Percentiles rank a stretch among this genome's conserved stretches.
Conservation (phyloP, 2,888 invertebrate genomes). For the Trichacis sp. region DNA sequence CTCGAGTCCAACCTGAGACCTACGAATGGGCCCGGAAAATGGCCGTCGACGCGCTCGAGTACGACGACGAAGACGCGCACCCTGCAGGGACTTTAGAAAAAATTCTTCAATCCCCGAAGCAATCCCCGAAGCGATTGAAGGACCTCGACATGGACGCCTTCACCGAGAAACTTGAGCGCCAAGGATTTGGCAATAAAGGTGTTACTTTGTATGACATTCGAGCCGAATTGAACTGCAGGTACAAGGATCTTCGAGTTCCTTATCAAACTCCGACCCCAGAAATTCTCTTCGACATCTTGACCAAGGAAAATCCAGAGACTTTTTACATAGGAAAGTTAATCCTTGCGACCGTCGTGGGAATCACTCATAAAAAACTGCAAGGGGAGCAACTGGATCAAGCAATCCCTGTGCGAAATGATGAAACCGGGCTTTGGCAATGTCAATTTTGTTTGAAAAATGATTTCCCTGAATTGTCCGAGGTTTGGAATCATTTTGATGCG, state of each 20-base stretch:
- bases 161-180: conserved; percentile 95
- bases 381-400: conserved; percentile 95
- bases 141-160: conserved; percentile 98
- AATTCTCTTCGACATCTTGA: conserved; percentile 93
- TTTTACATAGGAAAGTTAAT: conserved; percentile 92
- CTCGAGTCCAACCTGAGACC: conserved; percentile 98
- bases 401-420: conserved; percentile 94
- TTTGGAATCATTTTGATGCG: conserved; percentile 98
- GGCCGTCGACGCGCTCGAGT: conserved; percentile 99
- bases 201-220: conserved; percentile 97
- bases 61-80: conserved; percentile 96
- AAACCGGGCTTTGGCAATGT: conserved; percentile 96
- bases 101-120: conserved; percentile 93
- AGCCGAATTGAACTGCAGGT: conserved; percentile 92
- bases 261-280: conserved; percentile 86
- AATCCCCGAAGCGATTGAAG: conserved; percentile 92
- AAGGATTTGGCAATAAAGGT: conserved; percentile 87
- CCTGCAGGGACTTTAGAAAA: conserved; percentile 98
- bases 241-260: conserved; percentile 87
- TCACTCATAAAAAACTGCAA: conserved; percentile 89
- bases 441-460: conserved; percentile 97
- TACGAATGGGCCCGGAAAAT: conserved; percentile 99
- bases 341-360: conserved; percentile 83
- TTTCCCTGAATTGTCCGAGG: conserved; percentile 95
- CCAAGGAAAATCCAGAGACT: conserved; percentile 95